Percentiles rank a stretch among this genome's conserved stretches.
Conservation (phyloP, 2,888 invertebrate species). For the Hololepta plana region DNA sequence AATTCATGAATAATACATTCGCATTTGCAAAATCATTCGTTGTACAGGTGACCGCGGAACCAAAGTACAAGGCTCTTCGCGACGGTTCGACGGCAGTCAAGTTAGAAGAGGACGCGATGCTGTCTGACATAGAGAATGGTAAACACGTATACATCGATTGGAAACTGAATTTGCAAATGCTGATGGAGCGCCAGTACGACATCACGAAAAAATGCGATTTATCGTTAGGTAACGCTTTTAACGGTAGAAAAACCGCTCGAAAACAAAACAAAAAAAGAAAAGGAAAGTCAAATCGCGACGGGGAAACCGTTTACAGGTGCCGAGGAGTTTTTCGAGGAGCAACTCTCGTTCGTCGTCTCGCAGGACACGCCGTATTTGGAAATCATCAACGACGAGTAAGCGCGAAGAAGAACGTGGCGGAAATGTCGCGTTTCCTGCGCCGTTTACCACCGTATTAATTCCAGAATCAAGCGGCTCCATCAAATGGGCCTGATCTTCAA, state of each 20-base stretch:
- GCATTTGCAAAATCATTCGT: slow-evolving; percentile 2
- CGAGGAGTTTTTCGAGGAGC: slow-evolving; percentile 64
- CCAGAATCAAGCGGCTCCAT: slow-evolving; percentile 62
- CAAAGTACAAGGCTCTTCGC: slow-evolving; percentile 37
- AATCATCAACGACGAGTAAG: slow-evolving; percentile 64
- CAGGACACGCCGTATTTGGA: slow-evolving; percentile 58
- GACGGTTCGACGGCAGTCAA: slow-evolving; percentile 35
- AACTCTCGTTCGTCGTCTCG: slow-evolving; percentile 59
- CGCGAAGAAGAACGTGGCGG: slow-evolving; percentile 9
- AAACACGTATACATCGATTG: slow-evolving; percentile 67
- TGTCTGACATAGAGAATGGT: slow-evolving; percentile 42
- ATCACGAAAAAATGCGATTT: slow-evolving; percentile 55
- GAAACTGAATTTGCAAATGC: slow-evolving; percentile 54
- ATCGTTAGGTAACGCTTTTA: slow-evolving; percentile 37
- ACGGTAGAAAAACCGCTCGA: too few species aligned
- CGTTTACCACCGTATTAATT: slow-evolving; percentile 8
- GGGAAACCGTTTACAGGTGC: too few species aligned
- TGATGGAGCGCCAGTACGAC: slow-evolving; percentile 50
- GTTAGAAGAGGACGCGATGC: slow-evolving; percentile 25
- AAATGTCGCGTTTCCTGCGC: background rate
- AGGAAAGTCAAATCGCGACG: too few species aligned
- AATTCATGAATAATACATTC: too few species aligned
- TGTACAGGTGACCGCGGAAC: slow-evolving; percentile 32
- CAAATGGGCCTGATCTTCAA: slow-evolving; percentile 70
- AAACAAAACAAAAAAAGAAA: too few species aligned